Conservation (phyloP, 1,140 invertebrate species). For the Notospermus geniculatus region DNA sequence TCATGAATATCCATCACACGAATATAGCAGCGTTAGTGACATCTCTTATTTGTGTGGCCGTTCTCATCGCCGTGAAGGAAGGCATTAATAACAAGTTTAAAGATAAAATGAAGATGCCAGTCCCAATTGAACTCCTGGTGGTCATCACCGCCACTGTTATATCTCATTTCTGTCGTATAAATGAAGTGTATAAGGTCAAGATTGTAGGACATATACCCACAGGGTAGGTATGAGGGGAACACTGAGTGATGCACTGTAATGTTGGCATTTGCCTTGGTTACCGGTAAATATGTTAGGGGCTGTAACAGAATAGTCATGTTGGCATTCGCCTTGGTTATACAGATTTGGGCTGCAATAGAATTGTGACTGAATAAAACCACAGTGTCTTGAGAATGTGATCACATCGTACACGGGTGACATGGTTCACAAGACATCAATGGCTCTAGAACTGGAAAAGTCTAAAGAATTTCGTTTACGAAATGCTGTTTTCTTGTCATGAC, state of each 20-base stretch:
- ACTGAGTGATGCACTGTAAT: conserved; percentile 7
- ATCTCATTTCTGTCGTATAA: conserved; percentile 53
- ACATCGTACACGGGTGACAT: no score
- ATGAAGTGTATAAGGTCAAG: conserved; percentile 51
- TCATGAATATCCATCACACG: conserved; percentile 44
- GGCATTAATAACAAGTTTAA: conserved; percentile 72
- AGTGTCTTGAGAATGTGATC: no score
- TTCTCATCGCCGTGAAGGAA: conserved; percentile 77
- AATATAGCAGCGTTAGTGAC: conserved; percentile 62
- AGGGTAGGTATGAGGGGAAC: conserved; percentile 44
- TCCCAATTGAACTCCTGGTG: conserved; percentile 83
- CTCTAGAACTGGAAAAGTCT: no score
- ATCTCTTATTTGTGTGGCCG: conserved; percentile 68
- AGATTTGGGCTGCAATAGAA: no score
- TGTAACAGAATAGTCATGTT: no score
- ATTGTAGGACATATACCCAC: conserved; percentile 58
- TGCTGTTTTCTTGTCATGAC: conserved; percentile 18
- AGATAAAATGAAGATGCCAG: conserved; percentile 69
- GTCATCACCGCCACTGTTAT: conserved; percentile 60
- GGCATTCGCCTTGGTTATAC: no score
- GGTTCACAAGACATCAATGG: no score
- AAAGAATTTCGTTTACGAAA: no score
- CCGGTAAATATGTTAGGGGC: no score
- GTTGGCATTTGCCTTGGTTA: conserved; percentile 24
- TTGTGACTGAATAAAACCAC: no score